These are phyloP conservation scores for Holcopasites calliopsidis DNA, from an alignment of 1,140 invertebrate genomes.

Conservation along the genomic window DNA sequence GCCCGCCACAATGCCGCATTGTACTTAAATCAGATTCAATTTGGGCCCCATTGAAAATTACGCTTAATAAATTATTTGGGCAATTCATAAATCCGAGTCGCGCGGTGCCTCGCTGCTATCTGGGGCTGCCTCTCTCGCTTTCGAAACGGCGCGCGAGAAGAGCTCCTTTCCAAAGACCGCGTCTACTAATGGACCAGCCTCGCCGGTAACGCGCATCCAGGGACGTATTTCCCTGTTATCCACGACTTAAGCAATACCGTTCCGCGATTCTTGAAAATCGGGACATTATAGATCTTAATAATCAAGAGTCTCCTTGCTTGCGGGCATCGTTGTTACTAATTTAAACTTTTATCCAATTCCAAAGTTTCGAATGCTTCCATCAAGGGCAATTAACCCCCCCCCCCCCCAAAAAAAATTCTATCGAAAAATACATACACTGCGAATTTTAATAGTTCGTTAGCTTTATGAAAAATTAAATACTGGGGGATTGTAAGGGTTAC, in stretches of 20 bases:
- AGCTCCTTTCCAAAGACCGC: conserved; percentile 60
- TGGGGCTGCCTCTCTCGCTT: conserved; percentile 40
- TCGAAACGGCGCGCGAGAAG: conserved; percentile 39
- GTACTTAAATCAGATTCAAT: conserved; percentile 81
- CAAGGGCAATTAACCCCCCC: too few species aligned
- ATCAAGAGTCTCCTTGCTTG: too few species aligned
- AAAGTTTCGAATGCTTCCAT: too few species aligned
- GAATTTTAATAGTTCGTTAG: too few species aligned
- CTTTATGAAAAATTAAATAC: too few species aligned
- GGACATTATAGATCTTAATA: too few species aligned
- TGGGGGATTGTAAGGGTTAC: too few species aligned
- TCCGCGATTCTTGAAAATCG: too few species aligned
- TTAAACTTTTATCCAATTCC: too few species aligned
- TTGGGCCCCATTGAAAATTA: conserved; percentile 80
- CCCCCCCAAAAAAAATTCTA: too few species aligned
- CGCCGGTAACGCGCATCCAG: conserved; percentile 40
- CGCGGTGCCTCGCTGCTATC: conserved; percentile 31
- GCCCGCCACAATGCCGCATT: conserved; percentile 75
- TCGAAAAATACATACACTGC: too few species aligned
- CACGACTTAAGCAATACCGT: not conserved
- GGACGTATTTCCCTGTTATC: conserved; percentile 21
- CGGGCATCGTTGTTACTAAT: too few species aligned
- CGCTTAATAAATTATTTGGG: conserved; percentile 80
- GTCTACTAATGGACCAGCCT: conserved; percentile 66
- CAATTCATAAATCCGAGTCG: conserved; percentile 78